phyloP scores from a whole-genome alignment of 2,113 vertebrate species.

The Climacteris rufus region DNA sequence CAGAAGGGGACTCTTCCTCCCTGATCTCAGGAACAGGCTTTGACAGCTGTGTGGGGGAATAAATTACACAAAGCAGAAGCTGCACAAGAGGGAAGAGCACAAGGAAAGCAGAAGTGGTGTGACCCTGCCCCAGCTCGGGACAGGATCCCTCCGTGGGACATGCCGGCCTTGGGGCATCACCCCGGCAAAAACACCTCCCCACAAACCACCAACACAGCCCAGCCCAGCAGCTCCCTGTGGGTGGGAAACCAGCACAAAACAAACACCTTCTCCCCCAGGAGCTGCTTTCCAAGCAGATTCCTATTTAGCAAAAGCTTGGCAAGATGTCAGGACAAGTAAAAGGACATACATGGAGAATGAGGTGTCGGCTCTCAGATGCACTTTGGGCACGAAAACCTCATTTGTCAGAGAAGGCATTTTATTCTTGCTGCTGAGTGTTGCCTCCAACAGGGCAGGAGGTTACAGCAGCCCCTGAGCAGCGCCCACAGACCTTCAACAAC shows the following conservation, averaged over 20 bases:
- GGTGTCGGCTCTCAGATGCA: accelerated
- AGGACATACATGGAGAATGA: accelerated
- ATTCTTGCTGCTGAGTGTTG: neutral
- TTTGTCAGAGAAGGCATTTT: neutral
- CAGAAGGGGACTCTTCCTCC: neutral
- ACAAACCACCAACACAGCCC: neutral
- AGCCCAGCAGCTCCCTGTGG: neutral
- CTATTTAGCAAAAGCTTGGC: neutral
- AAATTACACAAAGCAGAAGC: neutral
- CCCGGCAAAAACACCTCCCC: neutral
- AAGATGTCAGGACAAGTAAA: neutral
- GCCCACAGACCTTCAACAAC: neutral
- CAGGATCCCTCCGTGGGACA: accelerated
- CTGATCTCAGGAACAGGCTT: neutral
- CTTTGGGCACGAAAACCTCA: neutral
- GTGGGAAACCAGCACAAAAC: neutral
- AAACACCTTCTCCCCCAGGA: neutral
- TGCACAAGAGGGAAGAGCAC: accelerated
- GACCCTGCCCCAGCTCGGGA: neutral
- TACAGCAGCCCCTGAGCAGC: neutral
- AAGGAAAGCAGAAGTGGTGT: neutral
- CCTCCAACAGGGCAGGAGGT: neutral
- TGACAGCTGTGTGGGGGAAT: neutral
- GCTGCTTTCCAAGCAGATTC: neutral
- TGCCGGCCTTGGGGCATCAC: accelerated